Conservation (phyloP, 2,113 vertebrate genomes). For the Toxotes chatareus region DNA sequence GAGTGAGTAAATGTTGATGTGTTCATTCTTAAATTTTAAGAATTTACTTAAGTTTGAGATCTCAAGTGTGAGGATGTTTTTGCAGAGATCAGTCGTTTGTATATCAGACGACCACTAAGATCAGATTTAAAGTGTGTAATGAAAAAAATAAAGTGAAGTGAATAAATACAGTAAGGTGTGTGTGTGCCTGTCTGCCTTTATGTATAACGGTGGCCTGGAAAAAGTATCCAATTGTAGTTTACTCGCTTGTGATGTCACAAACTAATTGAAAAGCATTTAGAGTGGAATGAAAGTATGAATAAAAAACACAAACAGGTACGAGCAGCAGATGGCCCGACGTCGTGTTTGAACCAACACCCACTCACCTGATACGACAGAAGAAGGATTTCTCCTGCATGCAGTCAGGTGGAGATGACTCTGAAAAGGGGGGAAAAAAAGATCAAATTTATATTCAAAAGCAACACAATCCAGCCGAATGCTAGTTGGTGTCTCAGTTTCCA, state of each 20-base stretch:
- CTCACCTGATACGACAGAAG: slow-evolving; percentile 96
- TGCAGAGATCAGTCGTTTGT: background rate
- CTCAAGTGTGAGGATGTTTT: background rate
- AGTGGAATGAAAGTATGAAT: slow-evolving; percentile 64
- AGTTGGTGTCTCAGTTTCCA: background rate
- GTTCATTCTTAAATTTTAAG: background rate
- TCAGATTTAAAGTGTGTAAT: background rate
- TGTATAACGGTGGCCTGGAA: slow-evolving; percentile 42
- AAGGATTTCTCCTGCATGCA: slow-evolving; percentile 95
- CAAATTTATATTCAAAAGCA: slow-evolving; percentile 63
- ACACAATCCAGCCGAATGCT: background rate
- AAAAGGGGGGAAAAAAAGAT: slow-evolving; percentile 36
- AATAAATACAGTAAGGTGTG: background rate
- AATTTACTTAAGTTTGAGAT: background rate
- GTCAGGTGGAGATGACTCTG: slow-evolving; percentile 90
- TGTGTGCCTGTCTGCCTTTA: background rate
- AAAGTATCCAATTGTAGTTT: slow-evolving; percentile 45
- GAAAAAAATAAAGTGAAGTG: background rate
- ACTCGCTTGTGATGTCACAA: slow-evolving; percentile 61
- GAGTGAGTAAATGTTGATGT: background rate
- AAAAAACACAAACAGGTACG: slow-evolving; percentile 27
- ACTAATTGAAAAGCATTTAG: slow-evolving; percentile 51
- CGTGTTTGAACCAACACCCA: slow-evolving; percentile 6
- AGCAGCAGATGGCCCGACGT: slow-evolving; percentile 67
- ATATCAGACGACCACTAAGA: background rate